Percentiles rank a stretch among this genome's conserved stretches.
Conservation (phyloP, 1,140 invertebrate species). For the Trigoniulus corallinus region DNA sequence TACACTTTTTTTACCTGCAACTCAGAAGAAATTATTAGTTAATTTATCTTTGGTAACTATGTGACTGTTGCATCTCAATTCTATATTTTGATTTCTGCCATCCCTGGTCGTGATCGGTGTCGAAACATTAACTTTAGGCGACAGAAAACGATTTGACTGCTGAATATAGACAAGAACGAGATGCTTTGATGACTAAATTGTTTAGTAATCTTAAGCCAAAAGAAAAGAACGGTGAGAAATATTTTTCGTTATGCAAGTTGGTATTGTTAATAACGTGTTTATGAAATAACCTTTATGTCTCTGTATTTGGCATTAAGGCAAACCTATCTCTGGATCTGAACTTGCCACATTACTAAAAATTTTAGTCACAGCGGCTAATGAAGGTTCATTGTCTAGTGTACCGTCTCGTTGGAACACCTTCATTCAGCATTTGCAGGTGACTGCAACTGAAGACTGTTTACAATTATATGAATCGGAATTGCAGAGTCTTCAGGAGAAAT, state of each 20-base stretch:
- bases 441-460: constrained; percentile 14
- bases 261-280: neutral
- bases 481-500: constrained; percentile 7
- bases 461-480: constrained; percentile 13
- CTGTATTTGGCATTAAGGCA: constrained; percentile 5
- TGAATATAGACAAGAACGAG: constrained; percentile 13
- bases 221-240: constrained; percentile 10
- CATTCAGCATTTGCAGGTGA: constrained; percentile 12
- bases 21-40: constrained; percentile 9
- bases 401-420: constrained; percentile 15
- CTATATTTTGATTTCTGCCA: neutral
- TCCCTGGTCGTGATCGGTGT: neutral
- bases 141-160: constrained; percentile 13
- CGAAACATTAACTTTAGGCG: constrained; percentile 8
- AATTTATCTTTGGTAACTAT: constrained; percentile 11
- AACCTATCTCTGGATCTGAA: constrained; percentile 12
- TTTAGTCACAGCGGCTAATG: constrained; percentile 15
- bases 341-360: constrained; percentile 12
- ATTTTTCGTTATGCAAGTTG: neutral
- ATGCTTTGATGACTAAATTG: constrained; percentile 13
- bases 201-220: constrained; percentile 11
- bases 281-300: neutral
- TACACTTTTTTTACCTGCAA: constrained; percentile 14
- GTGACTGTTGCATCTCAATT: neutral
- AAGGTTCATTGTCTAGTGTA: constrained; percentile 14